phyloP scores from a whole-genome alignment of 2,797 vertebrate species.

The Alectoris magna region DNA sequence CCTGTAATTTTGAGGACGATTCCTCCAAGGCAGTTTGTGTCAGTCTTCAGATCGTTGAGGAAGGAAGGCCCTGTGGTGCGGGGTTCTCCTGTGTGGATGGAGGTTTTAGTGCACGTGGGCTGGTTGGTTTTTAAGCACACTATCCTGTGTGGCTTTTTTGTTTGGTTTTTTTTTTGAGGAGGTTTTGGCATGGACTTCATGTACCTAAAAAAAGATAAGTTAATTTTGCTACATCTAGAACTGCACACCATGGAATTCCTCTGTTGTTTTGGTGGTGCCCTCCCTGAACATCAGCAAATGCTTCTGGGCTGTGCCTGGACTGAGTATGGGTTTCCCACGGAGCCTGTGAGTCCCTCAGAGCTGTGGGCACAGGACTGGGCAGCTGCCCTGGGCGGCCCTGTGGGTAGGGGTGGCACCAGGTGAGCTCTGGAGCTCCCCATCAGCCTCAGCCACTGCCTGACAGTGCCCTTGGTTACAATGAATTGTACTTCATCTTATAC shows the following conservation, averaged over 20 bases:
- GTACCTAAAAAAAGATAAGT: neutral
- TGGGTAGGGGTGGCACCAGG: neutral
- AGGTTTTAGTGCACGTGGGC: neutral
- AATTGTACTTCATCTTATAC: neutral
- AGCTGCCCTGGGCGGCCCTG: neutral
- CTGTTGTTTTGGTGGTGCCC: neutral
- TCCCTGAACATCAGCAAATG: neutral
- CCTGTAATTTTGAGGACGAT: neutral
- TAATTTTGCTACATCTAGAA: slow-evolving; percentile 24
- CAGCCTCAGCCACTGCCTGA: neutral
- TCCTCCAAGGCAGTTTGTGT: neutral
- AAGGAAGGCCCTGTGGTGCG: neutral
- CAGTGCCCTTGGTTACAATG: neutral
- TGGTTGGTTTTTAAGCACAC: neutral
- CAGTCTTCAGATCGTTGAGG: neutral
- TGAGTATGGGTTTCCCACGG: neutral
- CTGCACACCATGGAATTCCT: neutral
- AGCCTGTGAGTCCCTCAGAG: neutral
- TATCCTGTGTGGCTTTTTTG: neutral
- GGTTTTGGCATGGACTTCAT: neutral
- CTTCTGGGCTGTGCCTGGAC: neutral
- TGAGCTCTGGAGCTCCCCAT: no score
- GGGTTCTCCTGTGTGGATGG: neutral
- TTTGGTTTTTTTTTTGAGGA: neutral
- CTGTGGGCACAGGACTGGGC: neutral